Evolutionary conservation across 1,140 invertebrate species (phyloP), one percentile per base, ranked within the genome.

Genomic region (Lithobius niger): DNA sequence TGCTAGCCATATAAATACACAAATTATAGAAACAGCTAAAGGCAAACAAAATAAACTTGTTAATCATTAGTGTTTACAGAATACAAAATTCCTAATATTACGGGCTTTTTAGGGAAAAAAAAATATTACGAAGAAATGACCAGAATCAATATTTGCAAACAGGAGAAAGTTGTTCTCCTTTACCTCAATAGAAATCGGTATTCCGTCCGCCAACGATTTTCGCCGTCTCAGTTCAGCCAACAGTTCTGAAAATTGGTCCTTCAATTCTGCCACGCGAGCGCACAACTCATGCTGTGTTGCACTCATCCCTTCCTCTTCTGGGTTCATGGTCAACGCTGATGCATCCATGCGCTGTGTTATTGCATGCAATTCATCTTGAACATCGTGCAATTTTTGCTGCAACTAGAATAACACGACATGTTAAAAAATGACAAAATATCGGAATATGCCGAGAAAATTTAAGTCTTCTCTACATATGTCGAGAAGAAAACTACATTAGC

Each of bases 241-340:
- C 3, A 77, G 61, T 57, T 77, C 69, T 2, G 72, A 69, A 55
- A 74, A 77, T 57, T 77, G 74, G 43, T 71, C 72, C 62, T 76
- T 76, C 1, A 78, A 66, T 15, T 66, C 62, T 51, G 74, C 73
- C 4, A 76, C 67, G 27, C 68, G 65, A n/a, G 62, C 62, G n/a
- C 67, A 61, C 15, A 72, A 60, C 24, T 67, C 63, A 15, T 59
- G 42, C 6, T 62, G 58, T 18, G 65, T 66, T 2, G 61, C 59
- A 27, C 67, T 19, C 13, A 15, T 50, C 6, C 27, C 48, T 10
- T 4, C 13, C 4, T 50, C 24, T 3, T 50, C 48, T n/a, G 48
- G 22, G 6, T 6, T 26, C 10, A 4, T 16, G 3, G 48, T 15
- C 13, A 50, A 58, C 56, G 3, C 59, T 58, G 27, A 62, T 1